phyloP scores from a whole-genome alignment of 2,888 invertebrate species.

The Scaeva pyrastri region DNA sequence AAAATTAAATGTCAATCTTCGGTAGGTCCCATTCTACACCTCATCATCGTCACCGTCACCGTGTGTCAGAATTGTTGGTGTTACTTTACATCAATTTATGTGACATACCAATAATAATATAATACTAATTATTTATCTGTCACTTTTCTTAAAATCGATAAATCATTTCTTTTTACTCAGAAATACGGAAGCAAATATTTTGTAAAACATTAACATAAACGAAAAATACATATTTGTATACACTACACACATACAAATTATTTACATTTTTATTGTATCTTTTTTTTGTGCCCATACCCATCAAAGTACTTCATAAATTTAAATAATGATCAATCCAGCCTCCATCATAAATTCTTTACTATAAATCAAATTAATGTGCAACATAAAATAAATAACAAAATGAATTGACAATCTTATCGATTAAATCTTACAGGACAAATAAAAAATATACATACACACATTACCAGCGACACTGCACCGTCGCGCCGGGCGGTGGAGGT shows the following conservation, averaged over 20 bases:
- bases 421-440: slow-evolving; percentile 53
- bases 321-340: slow-evolving; percentile 35
- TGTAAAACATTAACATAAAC: neutral
- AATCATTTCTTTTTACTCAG: slow-evolving; percentile 26
- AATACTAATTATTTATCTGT: slow-evolving; percentile 48
- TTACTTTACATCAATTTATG: slow-evolving; percentile 37
- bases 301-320: slow-evolving; percentile 24
- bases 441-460: slow-evolving; percentile 43
- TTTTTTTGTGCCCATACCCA: neutral
- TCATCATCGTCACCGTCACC: neutral
- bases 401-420: slow-evolving; percentile 44
- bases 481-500: neutral
- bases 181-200: slow-evolving; percentile 53
- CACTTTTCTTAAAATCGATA: slow-evolving; percentile 29
- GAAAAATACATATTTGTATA: too few species aligned
- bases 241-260: neutral
- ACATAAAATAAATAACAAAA: slow-evolving; percentile 54
- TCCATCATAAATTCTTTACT: slow-evolving; percentile 26
- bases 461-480: neutral
- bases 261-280: neutral
- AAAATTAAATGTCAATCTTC: slow-evolving; percentile 36
- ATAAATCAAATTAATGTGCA: slow-evolving; percentile 22
- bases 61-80: neutral
- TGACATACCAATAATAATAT: too few species aligned
- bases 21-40: too few species aligned